Conservation (phyloP, 2,797 vertebrate genomes). For the Molothrus aeneus region DNA sequence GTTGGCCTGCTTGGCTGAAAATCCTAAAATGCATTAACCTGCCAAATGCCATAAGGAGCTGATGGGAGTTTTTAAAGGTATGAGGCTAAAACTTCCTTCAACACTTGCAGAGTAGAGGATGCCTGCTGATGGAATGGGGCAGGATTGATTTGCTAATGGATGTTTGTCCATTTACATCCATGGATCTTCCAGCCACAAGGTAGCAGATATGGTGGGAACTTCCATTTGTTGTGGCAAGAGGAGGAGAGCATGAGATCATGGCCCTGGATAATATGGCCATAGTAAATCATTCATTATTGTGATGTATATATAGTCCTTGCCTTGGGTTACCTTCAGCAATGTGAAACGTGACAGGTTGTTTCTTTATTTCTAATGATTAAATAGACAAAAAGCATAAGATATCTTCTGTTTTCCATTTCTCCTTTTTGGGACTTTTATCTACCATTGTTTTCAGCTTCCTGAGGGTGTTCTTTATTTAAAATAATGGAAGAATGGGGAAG, state of each 20-base stretch:
- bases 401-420: background rate
- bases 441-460: background rate
- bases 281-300: conserved; percentile 8
- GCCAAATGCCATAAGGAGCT: background rate
- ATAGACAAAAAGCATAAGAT: background rate
- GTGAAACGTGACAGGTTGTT: background rate
- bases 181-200: background rate
- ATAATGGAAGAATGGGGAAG: background rate
- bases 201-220: background rate
- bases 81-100: background rate
- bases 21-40: background rate
- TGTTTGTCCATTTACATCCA: background rate
- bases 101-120: background rate
- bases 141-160: background rate
- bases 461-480: background rate
- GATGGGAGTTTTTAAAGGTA: background rate
- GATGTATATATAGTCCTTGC: background rate
- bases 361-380: background rate
- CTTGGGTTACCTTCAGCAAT: background rate
- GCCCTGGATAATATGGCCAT: background rate
- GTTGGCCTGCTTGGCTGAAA: background rate
- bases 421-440: background rate
- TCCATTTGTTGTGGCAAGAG: background rate
- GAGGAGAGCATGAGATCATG: background rate
- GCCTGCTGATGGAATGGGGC: background rate